These are phyloP conservation scores for Heterotilapia buettikoferi DNA, from an alignment of 2,113 vertebrate species.

Conservation along the genomic window DNA sequence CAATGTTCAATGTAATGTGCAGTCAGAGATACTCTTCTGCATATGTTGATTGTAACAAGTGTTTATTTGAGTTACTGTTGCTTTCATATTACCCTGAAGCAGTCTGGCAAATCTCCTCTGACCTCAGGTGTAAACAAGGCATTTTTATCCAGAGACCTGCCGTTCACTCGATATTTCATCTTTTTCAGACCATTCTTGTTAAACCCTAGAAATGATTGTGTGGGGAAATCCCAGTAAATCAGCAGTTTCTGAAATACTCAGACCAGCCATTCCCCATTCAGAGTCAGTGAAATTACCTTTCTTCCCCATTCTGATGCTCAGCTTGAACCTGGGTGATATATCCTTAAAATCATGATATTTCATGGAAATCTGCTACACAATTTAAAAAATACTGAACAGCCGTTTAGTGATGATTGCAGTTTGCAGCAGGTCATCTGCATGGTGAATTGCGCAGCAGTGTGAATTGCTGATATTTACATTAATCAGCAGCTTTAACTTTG, in stretches of 20 bases:
- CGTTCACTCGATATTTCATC: neutral
- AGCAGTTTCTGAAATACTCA: neutral
- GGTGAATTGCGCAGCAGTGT: neutral
- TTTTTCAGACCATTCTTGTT: neutral
- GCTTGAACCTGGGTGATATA: neutral
- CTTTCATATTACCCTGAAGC: neutral
- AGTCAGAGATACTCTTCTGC: neutral
- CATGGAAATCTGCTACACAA: neutral
- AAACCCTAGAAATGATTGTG: neutral
- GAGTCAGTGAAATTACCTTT: neutral
- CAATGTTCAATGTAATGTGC: neutral
- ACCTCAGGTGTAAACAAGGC: neutral
- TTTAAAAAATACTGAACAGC: neutral
- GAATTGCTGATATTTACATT: neutral
- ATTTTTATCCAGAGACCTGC: neutral
- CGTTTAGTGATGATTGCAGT: neutral
- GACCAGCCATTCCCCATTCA: neutral
- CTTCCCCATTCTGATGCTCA: neutral
- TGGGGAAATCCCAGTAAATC: neutral
- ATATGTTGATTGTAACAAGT: neutral
- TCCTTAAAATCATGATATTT: neutral
- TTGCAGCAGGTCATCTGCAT: neutral
- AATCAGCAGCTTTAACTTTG: neutral
- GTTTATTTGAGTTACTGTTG: neutral
- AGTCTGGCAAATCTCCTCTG: neutral